phyloP scores from a whole-genome alignment of 2,888 invertebrate species.

The Diarsia brunnea region DNA sequence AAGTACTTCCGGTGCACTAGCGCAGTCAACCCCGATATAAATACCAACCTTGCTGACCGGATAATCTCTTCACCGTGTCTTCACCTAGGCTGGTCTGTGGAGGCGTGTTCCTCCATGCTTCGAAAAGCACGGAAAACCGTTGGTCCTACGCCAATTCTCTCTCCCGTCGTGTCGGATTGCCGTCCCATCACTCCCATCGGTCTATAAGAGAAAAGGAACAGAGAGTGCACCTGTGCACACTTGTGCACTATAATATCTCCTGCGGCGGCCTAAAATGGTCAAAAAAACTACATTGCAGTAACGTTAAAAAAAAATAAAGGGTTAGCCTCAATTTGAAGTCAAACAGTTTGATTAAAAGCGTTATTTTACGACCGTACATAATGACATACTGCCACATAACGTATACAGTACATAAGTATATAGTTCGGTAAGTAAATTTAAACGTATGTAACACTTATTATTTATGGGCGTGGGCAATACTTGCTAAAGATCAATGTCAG shows the following conservation, averaged over 20 bases:
- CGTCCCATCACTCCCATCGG: too few species aligned
- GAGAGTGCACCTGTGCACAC: too few species aligned
- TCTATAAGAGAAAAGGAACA: too few species aligned
- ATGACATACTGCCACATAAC: constrained; percentile 16
- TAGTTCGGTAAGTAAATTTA: constrained; percentile 45
- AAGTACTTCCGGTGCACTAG: not conserved
- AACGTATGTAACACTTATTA: constrained; percentile 51
- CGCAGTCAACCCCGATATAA: not conserved
- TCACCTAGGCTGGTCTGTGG: not conserved
- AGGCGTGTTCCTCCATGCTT: too few species aligned
- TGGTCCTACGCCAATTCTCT: too few species aligned
- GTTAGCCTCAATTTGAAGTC: not conserved
- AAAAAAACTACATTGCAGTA: not conserved
- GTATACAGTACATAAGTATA: constrained; percentile 38
- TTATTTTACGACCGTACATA: constrained; percentile 40
- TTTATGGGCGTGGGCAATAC: constrained; percentile 53
- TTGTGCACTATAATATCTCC: too few species aligned
- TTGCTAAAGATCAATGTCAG: constrained; percentile 68
- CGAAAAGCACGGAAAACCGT: too few species aligned
- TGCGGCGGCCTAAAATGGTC: too few species aligned
- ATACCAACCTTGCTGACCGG: not conserved
- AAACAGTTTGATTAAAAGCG: constrained; percentile 28
- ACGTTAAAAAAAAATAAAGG: not conserved
- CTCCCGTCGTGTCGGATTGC: too few species aligned
- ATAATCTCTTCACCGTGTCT: constrained; percentile 7